These are phyloP conservation scores for Limnephilus marmoratus DNA, from an alignment of 2,888 invertebrate genomes.

Conservation along the genomic window DNA sequence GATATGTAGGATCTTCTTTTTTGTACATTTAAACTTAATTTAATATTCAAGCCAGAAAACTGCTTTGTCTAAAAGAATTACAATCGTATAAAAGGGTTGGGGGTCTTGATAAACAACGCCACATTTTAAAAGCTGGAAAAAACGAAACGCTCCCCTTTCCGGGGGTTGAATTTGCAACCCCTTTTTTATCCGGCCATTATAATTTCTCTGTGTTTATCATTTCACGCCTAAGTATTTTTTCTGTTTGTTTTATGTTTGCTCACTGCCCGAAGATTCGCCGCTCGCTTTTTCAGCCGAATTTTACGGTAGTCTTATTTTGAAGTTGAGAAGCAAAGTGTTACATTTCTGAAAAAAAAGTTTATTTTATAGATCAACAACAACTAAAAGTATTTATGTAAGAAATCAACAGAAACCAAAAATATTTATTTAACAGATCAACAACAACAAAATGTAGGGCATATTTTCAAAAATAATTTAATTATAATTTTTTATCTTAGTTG, in stretches of 20 bases:
- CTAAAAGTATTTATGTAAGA: no score
- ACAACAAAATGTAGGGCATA: no score
- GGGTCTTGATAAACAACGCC: slow-evolving; percentile 40
- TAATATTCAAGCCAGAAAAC: background rate
- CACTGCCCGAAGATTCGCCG: slow-evolving; percentile 43
- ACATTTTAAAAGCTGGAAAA: slow-evolving; percentile 33
- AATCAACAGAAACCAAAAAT: no score
- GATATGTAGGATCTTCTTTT: background rate
- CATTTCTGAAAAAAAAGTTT: background rate
- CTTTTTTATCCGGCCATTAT: slow-evolving; percentile 62
- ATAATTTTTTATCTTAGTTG: no score
- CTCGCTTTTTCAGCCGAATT: slow-evolving; percentile 37
- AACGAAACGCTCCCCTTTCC: slow-evolving; percentile 5
- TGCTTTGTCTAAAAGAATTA: background rate
- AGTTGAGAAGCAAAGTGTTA: background rate
- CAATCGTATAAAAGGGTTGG: background rate
- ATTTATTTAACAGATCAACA: no score
- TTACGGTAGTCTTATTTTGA: background rate
- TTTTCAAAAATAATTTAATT: no score
- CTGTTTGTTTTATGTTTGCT: slow-evolving; percentile 59
- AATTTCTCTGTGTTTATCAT: slow-evolving; percentile 65
- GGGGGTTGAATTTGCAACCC: slow-evolving; percentile 41
- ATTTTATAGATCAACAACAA: no score
- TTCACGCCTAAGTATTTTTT: slow-evolving; percentile 64
- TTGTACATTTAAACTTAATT: background rate